Base-by-base conservation (phyloP, 2,797 vertebrate genomes). In the Siniperca obscura region DNA sequence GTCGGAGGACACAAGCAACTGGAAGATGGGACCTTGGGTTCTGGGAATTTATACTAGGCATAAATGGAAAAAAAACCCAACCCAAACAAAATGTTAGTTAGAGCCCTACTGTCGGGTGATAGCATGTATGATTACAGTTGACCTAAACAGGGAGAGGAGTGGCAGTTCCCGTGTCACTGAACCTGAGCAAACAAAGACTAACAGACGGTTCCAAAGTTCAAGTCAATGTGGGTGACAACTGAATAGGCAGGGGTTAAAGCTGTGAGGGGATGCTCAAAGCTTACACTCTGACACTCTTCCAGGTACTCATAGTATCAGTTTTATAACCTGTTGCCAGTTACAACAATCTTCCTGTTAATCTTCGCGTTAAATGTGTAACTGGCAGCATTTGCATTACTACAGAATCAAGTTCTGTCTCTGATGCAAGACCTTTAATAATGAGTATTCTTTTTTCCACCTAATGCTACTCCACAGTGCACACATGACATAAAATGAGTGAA, bases 191-290 rank as follows among this genome's bases (percentile, higher is more conserved):
- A 93, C 84, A 91, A 22, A 5, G 21, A 66, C 62, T 5, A 81
- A 80, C 61, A 5, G 74, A 55, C 69, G 13, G 76, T 48, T 90
- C 73, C 89, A 92, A 92, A 90, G 90, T 89, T 82, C 90, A 91
- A 5, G 57, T 83, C 9, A 4, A 2, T 11, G 14, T 12, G 44
- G 22, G 9, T 7, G 56, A 73, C 2, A 22, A n/a, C 59, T 67
- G 78, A 69, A 36, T 3, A 5, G 57, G 25, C 48, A 40, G 55
- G 27, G 42, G 56, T 67, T 57, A 27, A 30, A 60, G 48, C 52
- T 13, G 5, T 11, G 5, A 11, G 36, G 48, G 46, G 14, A 30
- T 4, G n/a, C n/a, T 74, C 42, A 69, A 36, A 44, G 40, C 17
- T 57, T n/a, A 36, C 57, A 10, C 25, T 52, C 50, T 21, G 21